Evolutionary conservation across 2,113 vertebrate genomes (phyloP).

Genomic region (Syngnathus typhle): DNA sequence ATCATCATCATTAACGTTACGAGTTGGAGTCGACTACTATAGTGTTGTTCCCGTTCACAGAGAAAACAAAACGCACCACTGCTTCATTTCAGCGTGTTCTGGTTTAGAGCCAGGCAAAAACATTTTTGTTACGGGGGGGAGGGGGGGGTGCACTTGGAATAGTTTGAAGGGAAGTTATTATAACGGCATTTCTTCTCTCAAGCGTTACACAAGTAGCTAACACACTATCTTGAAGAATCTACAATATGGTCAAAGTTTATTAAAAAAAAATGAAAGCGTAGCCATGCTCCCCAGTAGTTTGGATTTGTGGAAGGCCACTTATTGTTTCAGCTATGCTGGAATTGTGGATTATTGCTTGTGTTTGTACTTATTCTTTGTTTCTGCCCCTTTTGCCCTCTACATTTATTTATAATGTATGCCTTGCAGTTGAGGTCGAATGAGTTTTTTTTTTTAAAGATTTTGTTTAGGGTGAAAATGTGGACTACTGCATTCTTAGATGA

Average conservation of each 20-base stretch:
- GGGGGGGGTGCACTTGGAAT: constrained; percentile 34
- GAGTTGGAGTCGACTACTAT: constrained; percentile 72
- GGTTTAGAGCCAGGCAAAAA: constrained; percentile 41
- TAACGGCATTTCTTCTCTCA: constrained; percentile 60
- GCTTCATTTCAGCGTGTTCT: background rate
- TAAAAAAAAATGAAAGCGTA: constrained; percentile 32
- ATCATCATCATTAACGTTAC: constrained; percentile 64
- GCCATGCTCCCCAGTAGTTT: constrained; percentile 55
- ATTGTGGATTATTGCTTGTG: constrained; percentile 67
- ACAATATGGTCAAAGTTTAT: constrained; percentile 59
- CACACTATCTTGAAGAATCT: constrained; percentile 42
- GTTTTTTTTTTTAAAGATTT: constrained; percentile 31
- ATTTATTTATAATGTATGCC: constrained; percentile 77
- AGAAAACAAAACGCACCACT: constrained; percentile 36
- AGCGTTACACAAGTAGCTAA: constrained; percentile 56
- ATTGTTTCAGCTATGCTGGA: constrained; percentile 73
- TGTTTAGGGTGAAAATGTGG: constrained; percentile 55
- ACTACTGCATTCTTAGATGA: constrained; percentile 64
- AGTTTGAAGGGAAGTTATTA: constrained; percentile 69
- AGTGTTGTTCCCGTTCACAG: constrained; percentile 68
- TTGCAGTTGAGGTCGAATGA: constrained; percentile 70
- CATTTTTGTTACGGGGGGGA: constrained; percentile 24
- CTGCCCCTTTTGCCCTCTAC: constrained; percentile 4
- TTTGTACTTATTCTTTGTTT: constrained; percentile 38
- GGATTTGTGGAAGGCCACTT: constrained; percentile 49